Evolutionary conservation across 2,888 invertebrate genomes (phyloP).

Genomic region (Abrostola tripartita): DNA sequence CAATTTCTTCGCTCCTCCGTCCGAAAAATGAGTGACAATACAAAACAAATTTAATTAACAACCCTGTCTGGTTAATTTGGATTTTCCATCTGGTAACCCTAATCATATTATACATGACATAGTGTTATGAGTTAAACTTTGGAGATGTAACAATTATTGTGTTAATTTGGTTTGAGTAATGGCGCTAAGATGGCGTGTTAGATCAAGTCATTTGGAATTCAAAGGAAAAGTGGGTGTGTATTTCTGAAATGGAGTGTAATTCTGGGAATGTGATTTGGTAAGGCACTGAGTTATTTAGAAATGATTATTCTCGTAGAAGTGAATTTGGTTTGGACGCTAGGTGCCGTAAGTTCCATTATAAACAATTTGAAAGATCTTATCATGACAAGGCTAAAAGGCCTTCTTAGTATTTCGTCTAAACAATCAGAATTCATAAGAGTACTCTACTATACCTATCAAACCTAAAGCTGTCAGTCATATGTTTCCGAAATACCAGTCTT

Average conservation of each 20-base stretch:
- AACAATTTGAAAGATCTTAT: too few species aligned
- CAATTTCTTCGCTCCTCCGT: neutral
- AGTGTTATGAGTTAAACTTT: conserved; percentile 50
- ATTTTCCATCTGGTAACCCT: conserved; percentile 28
- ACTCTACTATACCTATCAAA: too few species aligned
- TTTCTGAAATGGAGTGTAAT: neutral
- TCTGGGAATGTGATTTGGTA: neutral
- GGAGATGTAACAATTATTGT: conserved; percentile 49
- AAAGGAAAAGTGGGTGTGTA: conserved; percentile 16
- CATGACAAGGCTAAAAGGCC: too few species aligned
- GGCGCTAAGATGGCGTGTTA: conserved; percentile 35
- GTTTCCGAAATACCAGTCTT: too few species aligned
- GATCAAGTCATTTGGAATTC: conserved; percentile 33
- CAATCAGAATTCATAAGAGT: too few species aligned
- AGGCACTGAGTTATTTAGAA: neutral
- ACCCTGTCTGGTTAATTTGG: conserved; percentile 1
- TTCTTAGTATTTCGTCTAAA: too few species aligned
- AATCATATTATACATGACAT: conserved; percentile 30
- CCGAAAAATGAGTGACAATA: conserved; percentile 1
- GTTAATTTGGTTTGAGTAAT: conserved; percentile 48
- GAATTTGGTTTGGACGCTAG: neutral
- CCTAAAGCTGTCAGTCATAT: too few species aligned
- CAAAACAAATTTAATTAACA: neutral
- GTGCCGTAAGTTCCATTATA: too few species aligned
- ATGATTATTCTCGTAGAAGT: neutral